Percentiles rank a stretch among this genome's conserved stretches.
Conservation (phyloP, 2,888 invertebrate species). For the Torymus auratus region DNA sequence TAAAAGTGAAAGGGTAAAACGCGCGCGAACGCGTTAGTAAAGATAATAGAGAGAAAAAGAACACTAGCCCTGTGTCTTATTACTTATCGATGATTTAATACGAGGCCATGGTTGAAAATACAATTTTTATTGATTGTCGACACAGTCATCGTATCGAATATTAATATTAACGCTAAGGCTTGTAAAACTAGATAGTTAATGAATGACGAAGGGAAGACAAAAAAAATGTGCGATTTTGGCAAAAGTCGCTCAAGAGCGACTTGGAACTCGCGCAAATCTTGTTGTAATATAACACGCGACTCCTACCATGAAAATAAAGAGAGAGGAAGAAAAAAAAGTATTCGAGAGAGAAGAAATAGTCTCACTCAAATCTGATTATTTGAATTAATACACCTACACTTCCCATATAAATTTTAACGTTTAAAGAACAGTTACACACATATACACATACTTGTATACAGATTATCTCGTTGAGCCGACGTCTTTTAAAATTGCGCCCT, state of each 20-base stretch:
- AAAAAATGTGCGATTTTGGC: constrained; percentile 29
- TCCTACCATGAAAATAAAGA: constrained; percentile 16
- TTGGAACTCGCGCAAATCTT: constrained; percentile 13
- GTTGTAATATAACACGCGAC: constrained; percentile 48
- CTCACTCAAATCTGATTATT: constrained; percentile 30
- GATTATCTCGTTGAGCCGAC: constrained; percentile 28
- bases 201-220: constrained; percentile 25
- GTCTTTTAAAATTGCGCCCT: constrained; percentile 54
- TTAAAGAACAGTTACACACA: no score
- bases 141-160: constrained; percentile 48
- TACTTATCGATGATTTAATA: constrained; percentile 44
- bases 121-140: constrained; percentile 48
- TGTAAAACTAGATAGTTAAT: constrained; percentile 57
- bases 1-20: constrained; percentile 22
- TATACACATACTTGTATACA: constrained; percentile 1
- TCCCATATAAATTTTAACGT: constrained; percentile 37
- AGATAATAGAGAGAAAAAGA: constrained; percentile 11
- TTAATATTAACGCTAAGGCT: constrained; percentile 56
- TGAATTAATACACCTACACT: not conserved
- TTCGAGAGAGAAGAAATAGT: constrained; percentile 20
- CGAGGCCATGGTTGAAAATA: constrained; percentile 44
- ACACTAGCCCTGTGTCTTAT: constrained; percentile 51
- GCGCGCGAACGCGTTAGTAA: no score
- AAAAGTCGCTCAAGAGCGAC: not conserved
- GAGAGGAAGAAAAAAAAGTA: not conserved